Conservation (phyloP, 1,140 invertebrate species). For the Brachionus angularis region DNA sequence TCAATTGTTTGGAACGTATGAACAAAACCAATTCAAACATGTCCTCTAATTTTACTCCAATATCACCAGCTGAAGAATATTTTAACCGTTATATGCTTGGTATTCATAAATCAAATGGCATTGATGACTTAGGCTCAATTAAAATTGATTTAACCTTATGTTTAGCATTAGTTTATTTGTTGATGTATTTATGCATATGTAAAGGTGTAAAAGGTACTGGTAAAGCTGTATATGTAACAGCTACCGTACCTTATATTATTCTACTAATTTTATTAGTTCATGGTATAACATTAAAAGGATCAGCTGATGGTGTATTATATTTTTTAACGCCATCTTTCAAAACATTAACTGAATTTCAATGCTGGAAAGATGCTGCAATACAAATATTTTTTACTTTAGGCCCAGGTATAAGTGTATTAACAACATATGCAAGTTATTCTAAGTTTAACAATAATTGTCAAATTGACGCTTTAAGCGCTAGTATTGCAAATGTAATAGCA, state of each 20-base stretch:
- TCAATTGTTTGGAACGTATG: slow-evolving; percentile 46
- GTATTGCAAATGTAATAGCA: slow-evolving; percentile 1
- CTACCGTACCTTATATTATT: slow-evolving; percentile 38
- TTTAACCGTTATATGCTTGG: slow-evolving; percentile 35
- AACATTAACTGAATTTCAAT: slow-evolving; percentile 60
- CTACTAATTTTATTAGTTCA: slow-evolving; percentile 31
- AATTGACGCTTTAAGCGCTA: slow-evolving; percentile 34
- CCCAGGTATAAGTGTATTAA: slow-evolving; percentile 75
- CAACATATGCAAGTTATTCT: slow-evolving; percentile 41
- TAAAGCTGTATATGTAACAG: slow-evolving; percentile 43
- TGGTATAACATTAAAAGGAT: slow-evolving; percentile 22
- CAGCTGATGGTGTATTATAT: slow-evolving; percentile 16
- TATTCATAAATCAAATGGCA: slow-evolving; percentile 22
- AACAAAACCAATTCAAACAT: not conserved
- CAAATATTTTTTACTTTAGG: slow-evolving; percentile 97
- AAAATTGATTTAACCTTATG: slow-evolving; percentile 21
- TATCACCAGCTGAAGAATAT: slow-evolving; percentile 37
- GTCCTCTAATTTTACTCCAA: not conserved
- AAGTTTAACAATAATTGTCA: slow-evolving; percentile 15
- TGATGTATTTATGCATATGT: slow-evolving; percentile 40
- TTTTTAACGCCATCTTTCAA: slow-evolving; percentile 26
- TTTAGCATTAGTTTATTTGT: slow-evolving; percentile 16
- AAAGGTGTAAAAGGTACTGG: slow-evolving; percentile 53
- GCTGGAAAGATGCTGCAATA: slow-evolving; percentile 93
- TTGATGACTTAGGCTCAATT: slow-evolving; percentile 13